A percentile compares a stretch with the other conserved stretches of the same genome.
phyloP scores from a whole-genome alignment of 2,797 vertebrate species.

The Cyprinodon diabolis region DNA sequence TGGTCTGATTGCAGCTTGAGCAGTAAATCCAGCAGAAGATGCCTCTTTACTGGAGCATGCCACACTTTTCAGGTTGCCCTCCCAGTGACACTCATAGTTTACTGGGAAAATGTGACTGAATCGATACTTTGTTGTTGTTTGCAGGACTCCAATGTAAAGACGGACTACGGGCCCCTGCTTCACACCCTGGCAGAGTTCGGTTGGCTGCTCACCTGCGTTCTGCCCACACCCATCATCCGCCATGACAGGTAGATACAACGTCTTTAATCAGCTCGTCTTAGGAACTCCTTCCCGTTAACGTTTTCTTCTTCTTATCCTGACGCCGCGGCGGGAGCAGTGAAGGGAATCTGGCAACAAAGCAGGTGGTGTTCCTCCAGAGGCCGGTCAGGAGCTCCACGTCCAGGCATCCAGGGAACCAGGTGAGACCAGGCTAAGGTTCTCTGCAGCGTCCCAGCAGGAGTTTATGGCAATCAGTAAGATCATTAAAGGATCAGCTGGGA shows the following conservation, averaged over 20 bases:
- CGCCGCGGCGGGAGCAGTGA: slow-evolving; percentile 76
- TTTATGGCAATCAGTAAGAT: too few species aligned
- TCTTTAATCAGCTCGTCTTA: neutral
- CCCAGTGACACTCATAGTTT: too few species aligned
- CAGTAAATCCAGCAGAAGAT: too few species aligned
- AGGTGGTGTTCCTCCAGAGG: slow-evolving; percentile 95
- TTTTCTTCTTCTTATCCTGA: neutral
- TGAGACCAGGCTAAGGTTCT: slow-evolving; percentile 31
- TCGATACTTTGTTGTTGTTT: neutral
- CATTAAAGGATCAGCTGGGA: too few species aligned
- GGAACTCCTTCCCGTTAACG: neutral
- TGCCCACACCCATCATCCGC: slow-evolving; percentile 93
- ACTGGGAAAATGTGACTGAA: too few species aligned
- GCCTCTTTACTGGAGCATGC: too few species aligned
- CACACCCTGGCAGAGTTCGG: slow-evolving; percentile 97
- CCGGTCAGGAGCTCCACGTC: slow-evolving; percentile 71
- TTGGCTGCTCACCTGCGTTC: slow-evolving; percentile 95
- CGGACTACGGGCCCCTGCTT: slow-evolving; percentile 93
- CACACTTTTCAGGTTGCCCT: too few species aligned
- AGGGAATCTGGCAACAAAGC: slow-evolving; percentile 95
- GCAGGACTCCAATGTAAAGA: slow-evolving; percentile 90
- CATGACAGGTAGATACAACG: slow-evolving; percentile 86
- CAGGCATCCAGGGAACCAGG: slow-evolving; percentile 65
- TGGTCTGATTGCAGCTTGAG: too few species aligned
- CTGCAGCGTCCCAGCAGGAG: too few species aligned